Evolutionary conservation across 1,140 invertebrate species (phyloP), one percentile per base, ranked within the genome.

Genomic region (Dinothrombium tinctorium): DNA sequence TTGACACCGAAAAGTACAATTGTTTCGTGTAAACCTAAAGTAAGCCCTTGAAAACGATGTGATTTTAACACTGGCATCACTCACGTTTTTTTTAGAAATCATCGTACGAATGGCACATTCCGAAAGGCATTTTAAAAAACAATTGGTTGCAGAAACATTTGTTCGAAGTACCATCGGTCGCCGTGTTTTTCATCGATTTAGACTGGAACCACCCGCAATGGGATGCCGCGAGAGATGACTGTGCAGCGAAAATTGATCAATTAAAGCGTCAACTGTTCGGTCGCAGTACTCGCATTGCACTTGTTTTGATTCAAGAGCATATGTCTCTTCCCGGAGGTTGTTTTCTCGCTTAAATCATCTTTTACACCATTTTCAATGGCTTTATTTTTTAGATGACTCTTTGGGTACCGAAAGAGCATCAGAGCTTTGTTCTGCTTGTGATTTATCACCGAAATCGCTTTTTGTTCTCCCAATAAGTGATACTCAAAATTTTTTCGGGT

Each of bases 81-180:
- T 12, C 8, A 14, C 14, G 1, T 33, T 33, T 17, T 1, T 39
- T 31, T 2, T 52, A 74, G 71, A 67, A 79, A 51, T 74, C 78
- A 49, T 78, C 78, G 0, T 92, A 92, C 58, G 86, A 94, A 53
- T 86, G 80, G 74, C 90, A 92, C 53, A 76, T 86, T 51, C 84
- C 87, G 0, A 90, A 89, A 62, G 90, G 90, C 22, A 86, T 96
- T 45, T 61, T 98, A 3, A 94, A 94, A 56, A 71, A 72, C 7
- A 82, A 83, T 53, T 98, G 92, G 92, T 77, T 94, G 64, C 66
- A 73, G 8, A 98, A 98, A 63, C 83, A 96, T 57, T 62, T 92
- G 6, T 70, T 76, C 50, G 65, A 81, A 36, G 68, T 96, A 46
- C 89, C 92, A 14, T 75, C 86, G 3, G 73, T 95, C 1, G 73